phyloP scores from a whole-genome alignment of 2,113 vertebrate genomes.

The Microcebus jonahi region DNA sequence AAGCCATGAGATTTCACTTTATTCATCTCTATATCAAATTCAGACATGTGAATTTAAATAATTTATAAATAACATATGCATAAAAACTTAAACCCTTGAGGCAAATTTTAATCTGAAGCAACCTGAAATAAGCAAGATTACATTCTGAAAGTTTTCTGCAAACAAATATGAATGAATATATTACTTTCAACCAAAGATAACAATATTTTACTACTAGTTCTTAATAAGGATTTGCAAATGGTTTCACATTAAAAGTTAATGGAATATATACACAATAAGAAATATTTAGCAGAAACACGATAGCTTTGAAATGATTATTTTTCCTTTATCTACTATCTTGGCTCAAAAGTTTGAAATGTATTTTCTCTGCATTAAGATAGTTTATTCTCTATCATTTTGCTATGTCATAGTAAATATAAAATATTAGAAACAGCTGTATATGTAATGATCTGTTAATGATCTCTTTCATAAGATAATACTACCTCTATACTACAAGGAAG shows the following conservation, averaged over 20 bases:
- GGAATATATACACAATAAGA: background rate
- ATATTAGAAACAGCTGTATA: background rate
- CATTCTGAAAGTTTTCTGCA: slow-evolving; percentile 30
- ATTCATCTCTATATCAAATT: slow-evolving; percentile 71
- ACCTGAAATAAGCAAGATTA: slow-evolving; percentile 33
- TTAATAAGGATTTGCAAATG: slow-evolving; percentile 26
- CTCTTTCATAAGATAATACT: background rate
- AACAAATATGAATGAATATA: slow-evolving; percentile 43
- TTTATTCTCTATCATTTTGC: background rate
- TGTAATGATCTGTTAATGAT: background rate
- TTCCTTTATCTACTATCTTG: background rate
- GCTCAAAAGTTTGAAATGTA: background rate
- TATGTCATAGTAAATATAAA: background rate
- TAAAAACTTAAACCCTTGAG: slow-evolving; percentile 39
- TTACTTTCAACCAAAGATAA: background rate
- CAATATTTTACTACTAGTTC: background rate
- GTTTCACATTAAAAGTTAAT: background rate
- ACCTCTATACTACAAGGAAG: background rate
- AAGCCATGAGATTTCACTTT: slow-evolving; percentile 47
- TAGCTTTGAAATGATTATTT: slow-evolving; percentile 18
- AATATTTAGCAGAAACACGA: background rate
- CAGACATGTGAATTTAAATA: slow-evolving; percentile 66
- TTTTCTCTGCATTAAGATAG: background rate
- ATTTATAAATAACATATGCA: slow-evolving; percentile 68
- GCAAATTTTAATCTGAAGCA: slow-evolving; percentile 49